Evolutionary conservation across 2,888 invertebrate genomes (phyloP), one percentile per base, ranked within the genome.

Genomic region (Apeira syringaria): DNA sequence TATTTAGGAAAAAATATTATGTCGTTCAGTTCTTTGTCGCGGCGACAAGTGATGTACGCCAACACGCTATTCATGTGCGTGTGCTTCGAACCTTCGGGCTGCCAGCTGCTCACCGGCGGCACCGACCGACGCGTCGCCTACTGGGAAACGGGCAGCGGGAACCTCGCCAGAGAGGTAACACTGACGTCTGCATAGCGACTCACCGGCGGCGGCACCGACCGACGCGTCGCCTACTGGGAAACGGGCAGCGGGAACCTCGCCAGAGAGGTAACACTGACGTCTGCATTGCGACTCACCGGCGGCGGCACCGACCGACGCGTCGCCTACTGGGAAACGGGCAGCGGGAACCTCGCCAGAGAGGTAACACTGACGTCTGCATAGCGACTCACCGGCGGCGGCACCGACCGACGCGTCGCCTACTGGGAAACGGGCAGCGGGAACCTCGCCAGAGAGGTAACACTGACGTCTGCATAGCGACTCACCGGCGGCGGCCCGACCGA

Each of bases 191-290:
- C 15, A 15, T 20, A 7, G 76, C 91, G 97, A 44, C 82, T 96
- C 8, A 96, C 97, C 0, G 94, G 95, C 40, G 98, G 98, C 36
- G n/a, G n/a, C n/a, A 94, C 96, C 0, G 97, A 98, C 81, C 91
- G 97, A 3, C 94, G 96, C 59, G 92, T 96, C 43, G 93, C 95
- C 18, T 98, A 97, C 80, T 98, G 97, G 97, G 98, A 98, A 84
- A 92, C 93, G 0, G 91, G 94, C 44, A 97, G 97, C 78, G 97
- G 97, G 0, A 94, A 94, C 50, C 83, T 95, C 17, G 94, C 97
- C 6, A 90, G 98, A 11, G 96, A 97, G 86, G 80, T 92, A 2
- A 24, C 26, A n/a, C 10, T 15, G 4, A 15, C 15, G 15, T 15
- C 3, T 4, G 15, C 15, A 15, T 20, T 2, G 76, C 91, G 97